These are phyloP conservation scores for Hyposoter dolosus DNA, from an alignment of 2,888 invertebrate species.

Conservation along the genomic window DNA sequence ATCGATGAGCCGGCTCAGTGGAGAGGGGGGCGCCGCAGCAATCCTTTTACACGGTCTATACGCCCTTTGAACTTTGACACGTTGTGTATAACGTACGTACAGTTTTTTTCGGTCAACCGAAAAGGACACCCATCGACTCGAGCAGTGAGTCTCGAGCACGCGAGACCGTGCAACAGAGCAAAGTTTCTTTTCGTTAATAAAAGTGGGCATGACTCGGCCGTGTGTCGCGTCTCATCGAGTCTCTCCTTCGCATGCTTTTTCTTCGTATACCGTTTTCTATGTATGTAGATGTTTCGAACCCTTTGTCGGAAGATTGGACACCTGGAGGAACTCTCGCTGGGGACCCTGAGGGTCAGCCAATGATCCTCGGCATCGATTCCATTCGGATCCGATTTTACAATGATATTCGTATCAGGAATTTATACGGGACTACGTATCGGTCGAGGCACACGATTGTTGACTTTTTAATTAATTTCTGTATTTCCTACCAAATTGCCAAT, in stretches of 20 bases:
- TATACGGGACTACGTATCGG: background rate
- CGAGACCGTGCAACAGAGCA: constrained; percentile 40
- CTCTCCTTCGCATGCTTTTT: constrained; percentile 46
- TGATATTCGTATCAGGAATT: background rate
- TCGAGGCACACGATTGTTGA: background rate
- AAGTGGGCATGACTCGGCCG: constrained; percentile 64
- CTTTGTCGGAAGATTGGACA: constrained; percentile 72
- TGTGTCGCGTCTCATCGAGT: constrained; percentile 65
- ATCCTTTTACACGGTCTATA: constrained; percentile 4
- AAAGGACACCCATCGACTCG: constrained; percentile 66
- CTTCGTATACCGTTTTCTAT: constrained; percentile 37
- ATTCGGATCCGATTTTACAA: constrained; percentile 12
- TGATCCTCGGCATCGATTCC: constrained; percentile 67
- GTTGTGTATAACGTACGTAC: background rate
- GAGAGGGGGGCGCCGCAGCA: background rate
- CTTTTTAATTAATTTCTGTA: too few relatives aligned
- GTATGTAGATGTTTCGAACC: constrained; percentile 36
- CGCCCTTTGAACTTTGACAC: constrained; percentile 25
- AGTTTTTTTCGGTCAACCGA: constrained; percentile 52
- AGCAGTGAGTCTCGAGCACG: constrained; percentile 30
- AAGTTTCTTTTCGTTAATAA: constrained; percentile 38
- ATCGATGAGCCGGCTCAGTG: background rate
- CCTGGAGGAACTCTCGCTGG: constrained; percentile 70
- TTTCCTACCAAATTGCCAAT: too few relatives aligned
- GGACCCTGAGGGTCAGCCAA: constrained; percentile 70